Base-by-base conservation (phyloP, 2,113 vertebrate genomes). In the Macrotis lagotis region DNA sequence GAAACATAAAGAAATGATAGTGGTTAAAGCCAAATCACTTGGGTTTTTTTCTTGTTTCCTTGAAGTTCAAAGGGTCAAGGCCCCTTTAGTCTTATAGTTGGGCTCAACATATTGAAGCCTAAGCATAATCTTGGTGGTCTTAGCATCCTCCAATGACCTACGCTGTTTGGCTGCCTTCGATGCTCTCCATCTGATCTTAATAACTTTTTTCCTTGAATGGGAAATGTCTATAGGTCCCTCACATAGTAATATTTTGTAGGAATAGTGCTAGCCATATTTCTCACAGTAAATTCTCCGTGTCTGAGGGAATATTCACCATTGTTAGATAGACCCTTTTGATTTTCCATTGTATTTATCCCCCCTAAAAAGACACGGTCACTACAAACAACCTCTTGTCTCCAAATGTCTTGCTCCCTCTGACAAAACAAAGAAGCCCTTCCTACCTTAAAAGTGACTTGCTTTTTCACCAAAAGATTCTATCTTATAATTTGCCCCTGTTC, bases 381-480 rank as follows among this genome's bases (percentile, higher is more conserved):
- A 48, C 37, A 88, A 91, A 92, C 25, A 48, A n/a, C 5, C 25
- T 66, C 7, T 1, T 47, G 22, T 49, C 90, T 95, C 90, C 22
- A 83, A 0, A 0, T 93, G 1, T 8, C 51, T 93, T 25, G 10
- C 28, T 90, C 0, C 88, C 48, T 91, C 10, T 91, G 48, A 90
- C 47, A 16, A 95, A 95, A 94, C 53, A 88, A 91, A 94, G 25
- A 50, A 37, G 66, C 31, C 25, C 49, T 50, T 50, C 50, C 52
- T 16, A 50, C 37, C 26, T 44, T 88, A 92, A 49, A 94, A 96
- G 31, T 93, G n/a, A 2, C 90, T 28, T 48, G 14, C 95, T 95
- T 97, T 97, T 95, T 94, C 97, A 66, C 11, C n/a, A 44, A 92
- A 96, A 90, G 94, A 90, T 51, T 31, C 74, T 91, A 24, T 92